Evolutionary conservation across 1,140 invertebrate genomes (phyloP), one percentile per base, ranked within the genome.

Genomic region (Campodea augens): DNA sequence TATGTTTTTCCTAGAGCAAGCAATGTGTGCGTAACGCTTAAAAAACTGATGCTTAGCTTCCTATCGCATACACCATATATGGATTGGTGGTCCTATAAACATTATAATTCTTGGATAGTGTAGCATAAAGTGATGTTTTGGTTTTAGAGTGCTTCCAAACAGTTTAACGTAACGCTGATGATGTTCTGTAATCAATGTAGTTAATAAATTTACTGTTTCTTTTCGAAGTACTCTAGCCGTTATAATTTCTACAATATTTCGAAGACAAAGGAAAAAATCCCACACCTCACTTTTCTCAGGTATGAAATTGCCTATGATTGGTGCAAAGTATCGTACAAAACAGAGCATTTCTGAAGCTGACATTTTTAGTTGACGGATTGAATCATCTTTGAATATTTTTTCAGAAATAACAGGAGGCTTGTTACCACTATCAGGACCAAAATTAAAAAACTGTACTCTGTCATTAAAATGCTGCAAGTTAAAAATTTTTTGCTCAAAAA

Each of bases 271-370:
- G 44, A 56, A 56, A 20, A 55, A 46, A 21, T 44, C 42, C 54
- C 55, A 59, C 10, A 51, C 21, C 5, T 48, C 20, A 47, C 54
- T 36, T 39, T 49, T 20, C 43, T 45, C 41, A 1, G 47, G 41
- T 42, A 57, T 47, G 41, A 47, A 43, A 48, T 57, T 49, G 48
- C 53, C 48, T 42, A 55, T 46, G 38, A 55, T 47, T n/a, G 57
- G 37, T 1, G 50, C 48, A 19, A 49, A 48, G 49, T 47, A 45
- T 38, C 50, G 38, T 23, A 54, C 42, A 29, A 58, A 52, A 20
- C 46, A 48, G 20, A 50, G 32, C 49, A 55, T 57, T 54, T 60
- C 49, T 25, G 54, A 45, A 4, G 55, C 49, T 25, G 54, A 51
- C 37, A 51, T 48, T 45, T 53, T 51, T 19, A 58, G 39, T 29